Evolutionary conservation across 2,797 vertebrate species (phyloP), one percentile per base, ranked within the genome.

Genomic region (Diglossa cyanea): DNA sequence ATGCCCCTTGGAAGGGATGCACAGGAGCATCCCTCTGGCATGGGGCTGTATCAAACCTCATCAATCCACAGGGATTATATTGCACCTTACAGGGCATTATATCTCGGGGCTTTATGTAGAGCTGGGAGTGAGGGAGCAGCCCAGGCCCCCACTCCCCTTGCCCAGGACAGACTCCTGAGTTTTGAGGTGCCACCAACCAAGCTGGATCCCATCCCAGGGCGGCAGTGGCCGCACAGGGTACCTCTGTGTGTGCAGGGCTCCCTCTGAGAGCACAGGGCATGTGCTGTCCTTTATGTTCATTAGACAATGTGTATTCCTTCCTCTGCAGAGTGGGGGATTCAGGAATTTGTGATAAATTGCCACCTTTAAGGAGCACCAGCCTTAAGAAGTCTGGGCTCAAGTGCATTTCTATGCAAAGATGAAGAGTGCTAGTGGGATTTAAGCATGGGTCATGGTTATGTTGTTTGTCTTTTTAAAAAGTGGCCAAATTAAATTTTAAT

Each of bases 81-180:
- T 4, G 0, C 24, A 24, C 53, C 37, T 90, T 17, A 20, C 17
- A 54, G 50, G 31, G 42, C n/a, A 8, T 51, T 70, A 2, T 19
- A 37, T 45, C 45, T 80, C 0, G 0, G 19, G 10, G 31, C 9
- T 88, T 75, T 66, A 23, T 1, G 2, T 1, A 1, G 39, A 73
- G 35, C 47, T 61, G 37, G 42, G 37, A 39, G 12, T 42, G 70
- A 47, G 23, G 65, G 21, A 87, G 39, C 63, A 51, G 45, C 62
- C 42, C 13, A 3, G 35, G 24, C 42, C 21, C 48, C 13, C 3
- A 1, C 18, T 62, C 13, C 33, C 31, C 50, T 57, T 6, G 2
- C 54, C 35, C 83, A 30, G 75, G 31, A 42, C 18, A 54, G n/a
- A 23, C 31, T 45, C n/a, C 18, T 23, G 42, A 45, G 40, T n/a